These are phyloP conservation scores for Apomyelois bistriatella DNA, from an alignment of 2,888 invertebrate genomes.

Conservation along the genomic window DNA sequence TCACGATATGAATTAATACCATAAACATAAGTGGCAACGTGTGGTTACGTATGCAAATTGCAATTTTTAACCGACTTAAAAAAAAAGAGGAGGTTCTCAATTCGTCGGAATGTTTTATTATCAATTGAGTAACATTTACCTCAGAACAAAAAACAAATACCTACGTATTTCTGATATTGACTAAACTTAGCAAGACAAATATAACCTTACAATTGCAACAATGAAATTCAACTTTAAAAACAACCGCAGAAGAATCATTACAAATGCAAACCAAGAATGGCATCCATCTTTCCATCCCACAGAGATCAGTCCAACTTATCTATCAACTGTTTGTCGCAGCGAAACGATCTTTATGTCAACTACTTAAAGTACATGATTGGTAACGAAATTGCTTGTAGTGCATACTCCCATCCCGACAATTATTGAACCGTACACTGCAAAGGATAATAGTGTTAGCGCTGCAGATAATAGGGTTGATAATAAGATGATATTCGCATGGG, in stretches of 20 bases:
- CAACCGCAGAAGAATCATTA: neutral
- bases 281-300: neutral
- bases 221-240: neutral
- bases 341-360: neutral
- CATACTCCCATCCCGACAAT: neutral
- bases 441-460: neutral
- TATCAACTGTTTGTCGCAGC: neutral
- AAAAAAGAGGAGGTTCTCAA: no score
- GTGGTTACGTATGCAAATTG: no score
- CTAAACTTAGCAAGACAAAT: neutral
- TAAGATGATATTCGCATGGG: neutral
- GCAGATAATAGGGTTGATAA: neutral
- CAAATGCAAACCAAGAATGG: neutral
- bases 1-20: no score
- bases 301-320: slow-evolving; percentile 3
- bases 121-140: neutral
- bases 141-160: neutral
- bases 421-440: neutral
- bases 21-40: no score
- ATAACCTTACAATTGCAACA: no score
- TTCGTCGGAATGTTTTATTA: no score
- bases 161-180: no score
- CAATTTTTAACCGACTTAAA: no score
- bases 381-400: no score
- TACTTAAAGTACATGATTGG: neutral